Evolutionary conservation across 1,140 invertebrate genomes (phyloP).

Genomic region (Limonius californicus): DNA sequence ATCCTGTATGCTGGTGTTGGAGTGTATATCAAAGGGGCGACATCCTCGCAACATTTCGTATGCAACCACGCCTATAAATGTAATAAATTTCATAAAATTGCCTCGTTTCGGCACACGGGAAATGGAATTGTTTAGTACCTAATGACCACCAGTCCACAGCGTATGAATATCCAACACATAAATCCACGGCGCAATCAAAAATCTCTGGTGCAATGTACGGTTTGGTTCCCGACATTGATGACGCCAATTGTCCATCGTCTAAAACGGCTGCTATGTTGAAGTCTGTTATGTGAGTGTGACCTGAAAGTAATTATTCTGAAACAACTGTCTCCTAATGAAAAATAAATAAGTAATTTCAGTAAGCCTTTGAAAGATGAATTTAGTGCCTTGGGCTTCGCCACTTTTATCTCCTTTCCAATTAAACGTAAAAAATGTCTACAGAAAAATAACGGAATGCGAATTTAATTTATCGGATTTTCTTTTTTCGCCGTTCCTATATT

Average conservation of each 20-base stretch:
- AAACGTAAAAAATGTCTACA: no score
- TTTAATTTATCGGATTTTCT: no score
- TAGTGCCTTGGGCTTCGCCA: no score
- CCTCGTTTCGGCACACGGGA: background rate
- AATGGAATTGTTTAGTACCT: slow-evolving; percentile 41
- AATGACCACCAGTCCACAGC: slow-evolving; percentile 87
- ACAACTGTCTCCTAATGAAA: no score
- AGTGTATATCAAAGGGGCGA: slow-evolving; percentile 74
- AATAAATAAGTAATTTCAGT: no score
- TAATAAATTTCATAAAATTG: background rate
- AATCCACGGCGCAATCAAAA: slow-evolving; percentile 68
- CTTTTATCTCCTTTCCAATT: no score
- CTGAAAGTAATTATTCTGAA: no score
- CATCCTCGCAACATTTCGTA: slow-evolving; percentile 74
- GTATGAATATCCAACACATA: slow-evolving; percentile 58
- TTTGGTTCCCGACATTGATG: slow-evolving; percentile 83
- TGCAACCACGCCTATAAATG: slow-evolving; percentile 58
- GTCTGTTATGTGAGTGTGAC: slow-evolving; percentile 84
- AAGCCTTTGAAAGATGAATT: no score
- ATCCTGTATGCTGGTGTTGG: slow-evolving; percentile 63
- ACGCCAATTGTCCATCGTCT: slow-evolving; percentile 66
- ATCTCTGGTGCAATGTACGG: slow-evolving; percentile 89
- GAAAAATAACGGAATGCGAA: no score
- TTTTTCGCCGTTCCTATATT: no score
- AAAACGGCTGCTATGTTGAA: slow-evolving; percentile 86